phyloP scores from a whole-genome alignment of 2,888 invertebrate species.

The Trachelus troglodyta region DNA sequence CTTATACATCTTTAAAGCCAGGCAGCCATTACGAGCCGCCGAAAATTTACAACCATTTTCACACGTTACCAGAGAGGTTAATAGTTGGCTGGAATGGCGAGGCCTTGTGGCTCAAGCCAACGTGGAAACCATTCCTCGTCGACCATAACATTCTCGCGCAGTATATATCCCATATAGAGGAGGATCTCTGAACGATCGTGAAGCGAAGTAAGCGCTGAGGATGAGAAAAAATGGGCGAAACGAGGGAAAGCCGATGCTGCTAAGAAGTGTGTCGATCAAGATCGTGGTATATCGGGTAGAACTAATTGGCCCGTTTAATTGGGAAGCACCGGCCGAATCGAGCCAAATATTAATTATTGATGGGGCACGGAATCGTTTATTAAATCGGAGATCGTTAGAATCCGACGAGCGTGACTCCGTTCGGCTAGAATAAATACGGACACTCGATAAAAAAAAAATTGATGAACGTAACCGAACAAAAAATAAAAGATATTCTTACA shows the following conservation, averaged over 20 bases:
- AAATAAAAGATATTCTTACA: neutral
- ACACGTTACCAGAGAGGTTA: conserved; percentile 57
- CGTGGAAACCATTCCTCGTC: neutral
- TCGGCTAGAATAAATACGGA: neutral
- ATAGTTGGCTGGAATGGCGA: conserved; percentile 44
- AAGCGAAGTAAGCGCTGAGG: neutral
- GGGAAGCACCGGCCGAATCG: conserved; percentile 56
- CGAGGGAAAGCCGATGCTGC: neutral
- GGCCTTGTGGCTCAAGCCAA: conserved; percentile 9
- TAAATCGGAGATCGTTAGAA: conserved; percentile 10
- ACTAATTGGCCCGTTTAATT: conserved; percentile 64
- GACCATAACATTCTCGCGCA: neutral
- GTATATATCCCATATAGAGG: neutral
- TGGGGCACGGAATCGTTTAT: conserved; percentile 32
- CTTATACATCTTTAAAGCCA: conserved; percentile 59
- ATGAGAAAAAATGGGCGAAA: neutral
- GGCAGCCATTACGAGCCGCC: conserved; percentile 56
- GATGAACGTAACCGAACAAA: neutral
- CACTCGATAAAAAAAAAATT: neutral
- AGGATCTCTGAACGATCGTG: neutral
- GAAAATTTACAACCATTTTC: conserved; percentile 63
- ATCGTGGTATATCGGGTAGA: conserved; percentile 54
- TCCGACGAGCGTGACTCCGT: neutral
- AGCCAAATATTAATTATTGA: conserved; percentile 61
- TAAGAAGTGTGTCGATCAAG: conserved; percentile 8